Evolutionary conservation across 2,888 invertebrate genomes (phyloP).

Genomic region (Colletes collaris): DNA sequence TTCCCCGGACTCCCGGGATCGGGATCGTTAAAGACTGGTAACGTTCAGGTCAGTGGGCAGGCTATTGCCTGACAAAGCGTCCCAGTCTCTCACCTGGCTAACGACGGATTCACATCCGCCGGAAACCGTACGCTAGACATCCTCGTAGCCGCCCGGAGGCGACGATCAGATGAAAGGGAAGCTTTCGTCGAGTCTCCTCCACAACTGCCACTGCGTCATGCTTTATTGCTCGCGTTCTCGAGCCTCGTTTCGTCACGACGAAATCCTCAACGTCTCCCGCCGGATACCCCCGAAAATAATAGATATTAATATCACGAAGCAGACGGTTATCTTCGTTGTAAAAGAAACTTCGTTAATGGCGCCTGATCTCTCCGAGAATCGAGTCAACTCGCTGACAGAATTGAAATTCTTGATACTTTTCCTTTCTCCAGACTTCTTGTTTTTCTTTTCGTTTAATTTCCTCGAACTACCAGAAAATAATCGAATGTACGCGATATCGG

Average conservation of each 20-base stretch:
- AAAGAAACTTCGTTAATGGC: conserved; percentile 28
- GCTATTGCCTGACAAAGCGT: conserved; percentile 43
- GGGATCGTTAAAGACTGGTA: conserved; percentile 14
- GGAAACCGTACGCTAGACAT: conserved; percentile 59
- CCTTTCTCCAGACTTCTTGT: background rate
- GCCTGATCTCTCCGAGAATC: background rate
- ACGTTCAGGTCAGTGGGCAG: conserved; percentile 24
- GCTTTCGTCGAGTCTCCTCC: conserved; percentile 16
- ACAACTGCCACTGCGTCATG: conserved; percentile 25
- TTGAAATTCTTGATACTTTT: conserved; percentile 20
- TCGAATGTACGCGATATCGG: conserved; percentile 10
- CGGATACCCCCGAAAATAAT: conserved; percentile 19
- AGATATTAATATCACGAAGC: background rate
- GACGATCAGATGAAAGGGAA: conserved; percentile 26
- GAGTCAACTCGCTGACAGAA: conserved; percentile 6
- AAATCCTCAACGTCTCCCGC: conserved; percentile 17
- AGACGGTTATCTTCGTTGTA: conserved; percentile 14
- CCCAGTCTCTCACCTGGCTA: conserved; percentile 25
- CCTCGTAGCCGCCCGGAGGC: conserved; percentile 8
- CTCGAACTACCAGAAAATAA: background rate
- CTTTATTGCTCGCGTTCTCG: conserved; percentile 21
- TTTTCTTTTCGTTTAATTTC: background rate
- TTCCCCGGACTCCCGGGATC: background rate
- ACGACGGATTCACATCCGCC: conserved; percentile 54
- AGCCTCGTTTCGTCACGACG: conserved; percentile 23